Evolutionary conservation across 2,113 vertebrate species (phyloP), one percentile per base, ranked within the genome.

Genomic region (Rynchops niger): DNA sequence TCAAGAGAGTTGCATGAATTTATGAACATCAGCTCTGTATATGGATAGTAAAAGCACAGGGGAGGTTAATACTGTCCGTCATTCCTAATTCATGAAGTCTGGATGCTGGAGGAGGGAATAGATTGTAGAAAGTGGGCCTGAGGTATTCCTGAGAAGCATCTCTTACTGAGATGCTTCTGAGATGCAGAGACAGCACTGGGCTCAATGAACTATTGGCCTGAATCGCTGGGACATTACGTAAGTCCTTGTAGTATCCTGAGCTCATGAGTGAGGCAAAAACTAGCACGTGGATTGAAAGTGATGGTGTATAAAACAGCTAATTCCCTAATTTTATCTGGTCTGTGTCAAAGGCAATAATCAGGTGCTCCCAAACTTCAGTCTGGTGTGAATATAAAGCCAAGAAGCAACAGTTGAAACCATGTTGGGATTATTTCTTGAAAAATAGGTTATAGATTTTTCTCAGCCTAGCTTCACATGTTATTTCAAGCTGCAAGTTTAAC

Each of bases 231-330:
- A 32, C 3, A 29, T 34, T 74, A 32, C 38, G 81, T 40, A 62
- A 71, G 11, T 59, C 58, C 25, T n/a, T 82, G 11, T 29, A 27
- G 45, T 20, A 16, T 58, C 26, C 53, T 73, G 17, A 93, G 20
- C 9, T 49, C 18, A 63, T 0, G 0, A 11, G 8, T 6, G 62
- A 62, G n/a, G 49, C 25, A 66, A 70, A 61, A 83, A 29, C 5
- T 38, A 32, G 32, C 7, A 3, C 4, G 11, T 34, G 29, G 22
- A 36, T 47, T 58, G 30, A 26, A 83, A 77, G 32, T 12, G 56
- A 40, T 26, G 5, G 16, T 56, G 18, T 61, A 25, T 53, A 49
- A 84, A 84, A 23, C 3, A 65, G 20, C 12, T 42, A 40, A 43
- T 76, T 49, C 7, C 12, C 10, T 53, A 16, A 8, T 65, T 90